These are phyloP conservation scores for Loris lydekkerianus DNA, from an alignment of 2,797 vertebrate genomes.

Conservation along the genomic window DNA sequence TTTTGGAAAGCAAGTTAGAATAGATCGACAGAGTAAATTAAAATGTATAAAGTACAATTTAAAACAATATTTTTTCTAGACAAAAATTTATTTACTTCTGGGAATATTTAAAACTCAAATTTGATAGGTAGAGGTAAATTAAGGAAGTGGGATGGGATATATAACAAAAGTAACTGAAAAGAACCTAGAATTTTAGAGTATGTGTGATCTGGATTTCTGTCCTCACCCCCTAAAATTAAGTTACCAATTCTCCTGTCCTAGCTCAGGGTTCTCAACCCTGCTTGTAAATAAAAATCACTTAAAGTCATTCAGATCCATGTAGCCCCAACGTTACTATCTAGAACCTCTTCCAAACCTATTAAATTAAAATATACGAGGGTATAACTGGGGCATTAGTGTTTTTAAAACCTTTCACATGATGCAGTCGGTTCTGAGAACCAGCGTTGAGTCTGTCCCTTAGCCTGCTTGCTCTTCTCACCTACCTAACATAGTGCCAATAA, in stretches of 20 bases:
- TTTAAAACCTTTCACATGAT: background rate
- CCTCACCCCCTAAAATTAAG: background rate
- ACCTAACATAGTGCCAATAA: background rate
- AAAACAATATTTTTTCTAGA: slow-evolving; percentile 54
- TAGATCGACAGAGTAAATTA: slow-evolving; percentile 62
- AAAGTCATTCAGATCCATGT: background rate
- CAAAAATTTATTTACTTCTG: slow-evolving; percentile 49
- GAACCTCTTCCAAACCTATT: background rate
- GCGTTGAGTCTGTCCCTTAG: background rate
- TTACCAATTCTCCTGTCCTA: background rate
- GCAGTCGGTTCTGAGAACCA: background rate
- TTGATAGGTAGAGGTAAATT: slow-evolving; percentile 22
- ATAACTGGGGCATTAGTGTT: background rate
- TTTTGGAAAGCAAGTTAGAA: slow-evolving; percentile 66
- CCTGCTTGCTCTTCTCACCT: background rate
- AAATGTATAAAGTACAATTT: slow-evolving; percentile 60
- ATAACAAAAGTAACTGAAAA: slow-evolving; percentile 42
- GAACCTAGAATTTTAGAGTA: background rate
- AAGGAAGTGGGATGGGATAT: background rate
- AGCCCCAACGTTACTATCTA: background rate
- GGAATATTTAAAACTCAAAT: slow-evolving; percentile 25
- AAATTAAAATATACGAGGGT: background rate
- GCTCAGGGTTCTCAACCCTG: background rate
- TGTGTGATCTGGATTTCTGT: background rate
- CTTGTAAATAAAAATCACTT: background rate